Evolutionary conservation across 2,797 vertebrate species (phyloP).

Genomic region (Petrocephalus schoutedeni): DNA sequence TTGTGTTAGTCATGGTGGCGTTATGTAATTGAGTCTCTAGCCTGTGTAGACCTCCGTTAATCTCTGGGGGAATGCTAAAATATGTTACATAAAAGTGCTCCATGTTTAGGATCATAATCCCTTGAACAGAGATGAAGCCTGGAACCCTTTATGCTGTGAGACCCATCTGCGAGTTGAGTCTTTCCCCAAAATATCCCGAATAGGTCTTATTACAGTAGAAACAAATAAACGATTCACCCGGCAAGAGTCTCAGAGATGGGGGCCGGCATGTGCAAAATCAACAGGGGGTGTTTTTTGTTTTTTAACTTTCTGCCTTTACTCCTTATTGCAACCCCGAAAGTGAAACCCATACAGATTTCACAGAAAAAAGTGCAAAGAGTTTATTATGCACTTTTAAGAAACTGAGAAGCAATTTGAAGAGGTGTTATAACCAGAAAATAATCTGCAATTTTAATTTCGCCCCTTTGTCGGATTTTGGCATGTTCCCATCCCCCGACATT

Average conservation of each 20-base stretch:
- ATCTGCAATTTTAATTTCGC: background rate
- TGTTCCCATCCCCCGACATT: background rate
- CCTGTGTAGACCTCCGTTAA: slow-evolving; percentile 40
- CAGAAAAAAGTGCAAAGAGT: background rate
- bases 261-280: background rate
- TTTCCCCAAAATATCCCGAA: background rate
- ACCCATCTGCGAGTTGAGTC: slow-evolving; percentile 47
- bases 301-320: background rate
- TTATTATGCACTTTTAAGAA: background rate
- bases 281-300: background rate
- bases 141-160: slow-evolving; percentile 38
- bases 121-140: slow-evolving; percentile 21
- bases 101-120: slow-evolving; percentile 64
- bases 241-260: slow-evolving; percentile 20
- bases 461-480: background rate
- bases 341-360: background rate
- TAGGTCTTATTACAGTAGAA: slow-evolving; percentile 5
- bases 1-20: slow-evolving; percentile 42
- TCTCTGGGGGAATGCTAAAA: slow-evolving; percentile 44
- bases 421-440: background rate
- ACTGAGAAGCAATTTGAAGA: background rate
- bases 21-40: slow-evolving; percentile 59
- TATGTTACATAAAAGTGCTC: slow-evolving; percentile 68
- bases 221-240: background rate
- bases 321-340: background rate